Percentiles rank a stretch among this genome's conserved stretches.
Evolutionary conservation across 1,140 invertebrate genomes (phyloP).

Genomic region (Micrasema minimum): DNA sequence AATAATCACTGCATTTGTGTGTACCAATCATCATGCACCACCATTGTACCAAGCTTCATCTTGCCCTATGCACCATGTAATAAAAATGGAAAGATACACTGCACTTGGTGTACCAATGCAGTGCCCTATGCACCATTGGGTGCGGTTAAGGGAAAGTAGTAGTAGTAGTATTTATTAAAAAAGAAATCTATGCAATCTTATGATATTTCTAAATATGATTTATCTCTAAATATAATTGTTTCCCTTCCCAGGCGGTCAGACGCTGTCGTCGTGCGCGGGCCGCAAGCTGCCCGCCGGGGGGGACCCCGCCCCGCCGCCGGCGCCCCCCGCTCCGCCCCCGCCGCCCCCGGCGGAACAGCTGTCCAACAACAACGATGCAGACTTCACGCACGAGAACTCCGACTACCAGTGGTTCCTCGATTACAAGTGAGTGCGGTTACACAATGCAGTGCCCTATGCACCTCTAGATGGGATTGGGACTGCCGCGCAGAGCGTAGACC

Average conservation of each 20-base stretch:
- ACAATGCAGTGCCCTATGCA: too few relatives aligned
- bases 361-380: slow-evolving; percentile 61
- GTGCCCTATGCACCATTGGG: too few relatives aligned
- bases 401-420: slow-evolving; percentile 91
- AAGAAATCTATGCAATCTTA: too few relatives aligned
- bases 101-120: too few relatives aligned
- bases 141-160: too few relatives aligned
- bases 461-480: not conserved
- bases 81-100: too few relatives aligned
- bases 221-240: slow-evolving; percentile 10
- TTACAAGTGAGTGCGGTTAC: slow-evolving; percentile 84
- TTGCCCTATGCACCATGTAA: too few relatives aligned
- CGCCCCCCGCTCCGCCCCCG: slow-evolving; percentile 3
- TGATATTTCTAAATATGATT: too few relatives aligned
- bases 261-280: slow-evolving; percentile 42
- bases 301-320: slow-evolving; percentile 21
- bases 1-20: too few relatives aligned
- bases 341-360: slow-evolving; percentile 32
- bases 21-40: too few relatives aligned
- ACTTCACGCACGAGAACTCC: slow-evolving; percentile 88
- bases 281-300: slow-evolving; percentile 41
- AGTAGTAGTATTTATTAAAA: too few relatives aligned
- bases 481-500: not conserved
- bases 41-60: too few relatives aligned
- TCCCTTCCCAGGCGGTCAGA: slow-evolving; percentile 44